A percentile compares a stretch with the other conserved stretches of the same genome.
Conservation (phyloP, 1,140 invertebrate species). For the Delia radicum region DNA sequence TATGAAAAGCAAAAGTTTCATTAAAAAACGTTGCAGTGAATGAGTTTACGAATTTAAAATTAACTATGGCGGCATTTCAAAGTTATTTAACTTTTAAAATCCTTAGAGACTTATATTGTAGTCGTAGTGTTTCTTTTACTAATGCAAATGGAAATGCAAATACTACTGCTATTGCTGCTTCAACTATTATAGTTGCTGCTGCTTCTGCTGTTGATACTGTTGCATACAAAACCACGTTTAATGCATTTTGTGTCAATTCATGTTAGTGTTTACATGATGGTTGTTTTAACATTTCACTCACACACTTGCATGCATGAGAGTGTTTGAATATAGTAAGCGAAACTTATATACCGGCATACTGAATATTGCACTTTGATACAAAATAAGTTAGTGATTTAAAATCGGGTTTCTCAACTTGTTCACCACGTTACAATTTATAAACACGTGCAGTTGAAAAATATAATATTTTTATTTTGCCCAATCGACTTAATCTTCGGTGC, state of each 20-base stretch:
- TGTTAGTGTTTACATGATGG: conserved; percentile 14
- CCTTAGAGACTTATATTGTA: not conserved
- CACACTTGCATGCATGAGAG: not conserved
- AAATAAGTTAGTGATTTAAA: too few species aligned
- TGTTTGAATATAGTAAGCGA: not conserved
- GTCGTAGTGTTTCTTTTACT: not conserved
- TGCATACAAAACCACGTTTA: conserved; percentile 16
- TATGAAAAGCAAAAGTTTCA: not conserved
- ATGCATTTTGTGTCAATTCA: conserved; percentile 17
- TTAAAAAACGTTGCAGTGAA: too few species aligned
- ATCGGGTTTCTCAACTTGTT: too few species aligned
- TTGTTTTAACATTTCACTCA: not conserved
- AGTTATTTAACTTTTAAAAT: conserved; percentile 3
- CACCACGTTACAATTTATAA: too few species aligned
- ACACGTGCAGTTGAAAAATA: too few species aligned
- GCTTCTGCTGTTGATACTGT: not conserved
- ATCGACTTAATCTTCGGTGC: too few species aligned
- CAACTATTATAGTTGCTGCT: not conserved
- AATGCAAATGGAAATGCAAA: not conserved
- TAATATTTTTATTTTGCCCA: too few species aligned
- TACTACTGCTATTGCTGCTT: not conserved
- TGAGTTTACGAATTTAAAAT: too few species aligned
- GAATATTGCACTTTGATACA: too few species aligned
- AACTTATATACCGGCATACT: too few species aligned
- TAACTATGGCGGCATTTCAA: not conserved